Percentiles rank a stretch among this genome's conserved stretches.
These are phyloP conservation scores for Oligia fasciuncula DNA, from an alignment of 2,888 invertebrate species.

Conservation along the genomic window DNA sequence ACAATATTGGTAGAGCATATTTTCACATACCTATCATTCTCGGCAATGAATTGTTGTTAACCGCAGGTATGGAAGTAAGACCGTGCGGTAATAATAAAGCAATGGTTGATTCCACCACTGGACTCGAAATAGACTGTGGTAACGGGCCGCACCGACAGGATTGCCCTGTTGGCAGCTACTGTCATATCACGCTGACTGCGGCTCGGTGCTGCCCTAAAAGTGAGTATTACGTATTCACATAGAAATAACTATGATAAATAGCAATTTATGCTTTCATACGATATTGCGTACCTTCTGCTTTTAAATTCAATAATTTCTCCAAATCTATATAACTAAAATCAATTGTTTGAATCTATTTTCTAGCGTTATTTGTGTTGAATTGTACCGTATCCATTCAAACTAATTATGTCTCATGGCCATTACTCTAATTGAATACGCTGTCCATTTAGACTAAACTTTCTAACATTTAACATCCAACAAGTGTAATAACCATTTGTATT, in stretches of 20 bases:
- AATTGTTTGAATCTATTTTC: slow-evolving; percentile 9
- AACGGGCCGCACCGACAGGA: slow-evolving; percentile 94
- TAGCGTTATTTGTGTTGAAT: slow-evolving; percentile 32
- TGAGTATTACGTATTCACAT: slow-evolving; percentile 76
- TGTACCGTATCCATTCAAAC: slow-evolving; percentile 30
- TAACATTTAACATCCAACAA: slow-evolving; percentile 57
- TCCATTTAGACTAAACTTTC: slow-evolving; percentile 61
- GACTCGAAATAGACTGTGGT: slow-evolving; percentile 95
- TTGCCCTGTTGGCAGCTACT: slow-evolving; percentile 96
- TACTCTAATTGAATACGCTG: slow-evolving; percentile 58
- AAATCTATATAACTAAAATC: slow-evolving; percentile 13
- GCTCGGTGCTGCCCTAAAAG: slow-evolving; percentile 97
- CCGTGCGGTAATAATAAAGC: slow-evolving; percentile 95
- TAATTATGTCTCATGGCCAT: slow-evolving; percentile 47
- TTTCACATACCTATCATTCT: slow-evolving; percentile 24
- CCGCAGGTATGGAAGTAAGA: slow-evolving; percentile 94
- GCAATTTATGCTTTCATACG: slow-evolving; percentile 1
- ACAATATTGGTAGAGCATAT: slow-evolving; percentile 20
- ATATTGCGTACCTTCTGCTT: neutral
- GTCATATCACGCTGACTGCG: slow-evolving; percentile 95
- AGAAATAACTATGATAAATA: slow-evolving; percentile 15
- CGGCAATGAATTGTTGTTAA: slow-evolving; percentile 65
- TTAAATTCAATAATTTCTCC: neutral
- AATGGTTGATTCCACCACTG: slow-evolving; percentile 92
- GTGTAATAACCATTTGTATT: slow-evolving; percentile 57